Conservation (phyloP, 2,113 vertebrate species). For the Edolisoma coerulescens region DNA sequence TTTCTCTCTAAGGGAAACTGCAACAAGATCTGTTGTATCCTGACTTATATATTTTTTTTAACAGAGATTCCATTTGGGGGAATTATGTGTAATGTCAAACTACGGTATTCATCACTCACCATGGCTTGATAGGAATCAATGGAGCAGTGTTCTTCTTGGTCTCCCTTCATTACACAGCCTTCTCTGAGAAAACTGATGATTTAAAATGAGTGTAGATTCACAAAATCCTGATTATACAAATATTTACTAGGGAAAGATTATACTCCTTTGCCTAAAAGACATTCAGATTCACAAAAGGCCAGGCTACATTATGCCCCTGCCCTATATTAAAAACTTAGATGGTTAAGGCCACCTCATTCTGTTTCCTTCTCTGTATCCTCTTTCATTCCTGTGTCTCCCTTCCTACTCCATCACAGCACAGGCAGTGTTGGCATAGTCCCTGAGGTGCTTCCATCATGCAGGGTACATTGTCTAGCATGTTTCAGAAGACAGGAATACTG, state of each 20-base stretch:
- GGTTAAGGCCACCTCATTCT: neutral
- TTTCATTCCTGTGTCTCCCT: neutral
- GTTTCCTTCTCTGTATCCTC: neutral
- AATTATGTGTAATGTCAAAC: slow-evolving; percentile 4
- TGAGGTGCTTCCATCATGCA: neutral
- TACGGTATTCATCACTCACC: slow-evolving; percentile 23
- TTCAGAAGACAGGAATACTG: neutral
- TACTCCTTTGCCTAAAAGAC: neutral
- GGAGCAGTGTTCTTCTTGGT: slow-evolving; percentile 39
- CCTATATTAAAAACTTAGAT: neutral
- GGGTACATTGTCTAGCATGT: neutral
- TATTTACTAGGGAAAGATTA: neutral
- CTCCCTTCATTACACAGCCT: neutral
- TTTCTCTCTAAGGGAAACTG: neutral
- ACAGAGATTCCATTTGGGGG: neutral
- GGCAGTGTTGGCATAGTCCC: neutral
- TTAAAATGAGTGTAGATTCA: neutral
- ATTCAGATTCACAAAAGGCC: neutral
- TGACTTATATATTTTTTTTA: neutral
- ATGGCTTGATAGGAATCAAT: slow-evolving; percentile 36
- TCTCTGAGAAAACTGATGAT: neutral
- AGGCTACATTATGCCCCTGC: neutral
- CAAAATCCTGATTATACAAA: slow-evolving; percentile 26
- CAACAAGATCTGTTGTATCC: neutral
- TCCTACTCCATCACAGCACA: neutral